Evolutionary conservation across 92 coral and sea anemone genomes (phyloP).

Genomic region (Epizoanthus rinbou): DNA sequence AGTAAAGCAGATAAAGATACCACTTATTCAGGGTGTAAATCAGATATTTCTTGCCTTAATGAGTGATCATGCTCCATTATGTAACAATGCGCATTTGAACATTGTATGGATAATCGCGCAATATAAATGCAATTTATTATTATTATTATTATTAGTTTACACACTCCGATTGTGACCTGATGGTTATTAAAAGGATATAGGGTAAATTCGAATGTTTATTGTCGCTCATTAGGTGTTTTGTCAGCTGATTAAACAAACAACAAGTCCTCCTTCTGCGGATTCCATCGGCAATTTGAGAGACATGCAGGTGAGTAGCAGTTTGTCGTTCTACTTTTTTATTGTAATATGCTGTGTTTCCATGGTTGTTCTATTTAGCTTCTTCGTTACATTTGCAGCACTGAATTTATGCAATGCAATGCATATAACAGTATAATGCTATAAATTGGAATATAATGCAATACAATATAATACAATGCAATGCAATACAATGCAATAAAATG

Average conservation of each 20-base stretch:
- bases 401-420: neutral
- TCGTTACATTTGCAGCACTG: too few species aligned
- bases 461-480: too few species aligned
- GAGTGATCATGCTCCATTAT: too few species aligned
- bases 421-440: neutral
- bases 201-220: neutral
- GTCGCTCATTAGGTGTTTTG: slow-evolving; percentile 81
- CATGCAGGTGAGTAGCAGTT: slow-evolving; percentile 78
- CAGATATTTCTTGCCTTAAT: too few species aligned
- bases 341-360: neutral
- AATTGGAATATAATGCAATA: too few species aligned
- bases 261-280: slow-evolving; percentile 85
- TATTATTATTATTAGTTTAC: too few species aligned
- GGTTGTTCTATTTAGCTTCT: neutral
- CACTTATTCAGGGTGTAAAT: too few species aligned
- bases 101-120: too few species aligned
- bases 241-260: slow-evolving; percentile 92
- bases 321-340: neutral
- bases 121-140: too few species aligned
- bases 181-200: neutral
- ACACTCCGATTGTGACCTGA: neutral
- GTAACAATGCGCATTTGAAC: too few species aligned
- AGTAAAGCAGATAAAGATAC: too few species aligned
- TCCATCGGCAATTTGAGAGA: slow-evolving; percentile 92
- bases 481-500: too few species aligned